Evolutionary conservation across 2,797 vertebrate genomes (phyloP).

Genomic region (Syndactyla subalaris): DNA sequence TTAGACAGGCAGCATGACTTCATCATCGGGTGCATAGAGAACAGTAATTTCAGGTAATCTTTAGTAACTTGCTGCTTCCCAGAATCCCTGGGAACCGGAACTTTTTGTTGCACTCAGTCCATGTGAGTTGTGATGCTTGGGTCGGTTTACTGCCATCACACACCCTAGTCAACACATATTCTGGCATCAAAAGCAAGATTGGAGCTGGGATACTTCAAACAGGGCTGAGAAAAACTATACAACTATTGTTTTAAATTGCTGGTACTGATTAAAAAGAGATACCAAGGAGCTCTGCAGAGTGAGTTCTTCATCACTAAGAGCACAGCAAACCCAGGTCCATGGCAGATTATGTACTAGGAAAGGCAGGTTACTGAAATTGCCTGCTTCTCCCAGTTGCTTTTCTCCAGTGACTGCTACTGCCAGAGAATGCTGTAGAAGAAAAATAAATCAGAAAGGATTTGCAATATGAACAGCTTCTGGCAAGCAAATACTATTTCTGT

Average conservation of each 20-base stretch:
- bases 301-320: not conserved
- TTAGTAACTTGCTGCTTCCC: constrained; percentile 61
- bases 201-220: constrained; percentile 78
- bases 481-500: not conserved
- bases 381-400: not conserved
- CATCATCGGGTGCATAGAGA: constrained; percentile 39
- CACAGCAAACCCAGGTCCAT: not conserved
- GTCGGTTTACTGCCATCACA: constrained; percentile 82
- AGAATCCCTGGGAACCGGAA: constrained; percentile 38
- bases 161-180: constrained; percentile 79
- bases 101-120: constrained; percentile 52
- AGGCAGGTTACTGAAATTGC: not conserved
- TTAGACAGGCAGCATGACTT: not conserved
- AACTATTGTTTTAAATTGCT: constrained; percentile 79
- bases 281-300: constrained; percentile 52
- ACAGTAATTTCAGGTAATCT: constrained; percentile 59
- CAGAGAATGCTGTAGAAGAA: not conserved
- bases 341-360: not conserved
- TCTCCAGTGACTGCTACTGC: not conserved
- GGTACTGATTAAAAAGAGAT: constrained; percentile 78
- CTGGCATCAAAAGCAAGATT: constrained; percentile 75
- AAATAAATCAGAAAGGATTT: not conserved
- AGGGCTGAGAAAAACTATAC: constrained; percentile 72
- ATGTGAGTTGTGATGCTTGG: constrained; percentile 70
- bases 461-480: not conserved